A percentile compares a stretch with the other conserved stretches of the same genome.
phyloP scores from a whole-genome alignment of 2,888 invertebrate species.

The Drosophila histrio region DNA sequence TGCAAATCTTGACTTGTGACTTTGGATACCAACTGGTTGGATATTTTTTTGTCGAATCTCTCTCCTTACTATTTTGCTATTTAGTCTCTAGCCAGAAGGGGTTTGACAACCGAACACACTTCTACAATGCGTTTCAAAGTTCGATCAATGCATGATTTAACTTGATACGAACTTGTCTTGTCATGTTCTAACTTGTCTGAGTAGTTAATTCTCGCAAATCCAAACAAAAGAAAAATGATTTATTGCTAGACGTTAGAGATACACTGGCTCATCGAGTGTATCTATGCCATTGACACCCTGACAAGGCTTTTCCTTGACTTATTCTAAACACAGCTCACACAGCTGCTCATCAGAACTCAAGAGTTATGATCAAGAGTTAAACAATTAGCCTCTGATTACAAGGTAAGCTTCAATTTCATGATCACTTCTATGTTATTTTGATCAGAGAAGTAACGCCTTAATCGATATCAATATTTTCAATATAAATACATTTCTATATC shows the following conservation, averaged over 20 bases:
- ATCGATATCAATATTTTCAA: no score
- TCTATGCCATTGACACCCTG: constrained; percentile 38
- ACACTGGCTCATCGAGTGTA: not conserved
- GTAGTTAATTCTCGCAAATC: not conserved
- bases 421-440: not conserved
- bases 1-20: constrained; percentile 56
- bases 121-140: constrained; percentile 3
- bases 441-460: not conserved
- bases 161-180: constrained; percentile 2
- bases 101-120: not conserved
- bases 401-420: constrained; percentile 1
- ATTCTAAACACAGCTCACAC: not conserved
- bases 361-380: constrained; percentile 9
- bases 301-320: constrained; percentile 24
- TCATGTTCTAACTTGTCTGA: not conserved
- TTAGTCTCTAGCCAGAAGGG: constrained; percentile 1
- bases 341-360: constrained; percentile 7
- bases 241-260: not conserved
- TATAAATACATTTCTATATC: no score
- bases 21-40: constrained; percentile 46
- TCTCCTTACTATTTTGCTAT: constrained; percentile 3
- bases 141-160: constrained; percentile 9
- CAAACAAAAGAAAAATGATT: constrained; percentile 12
- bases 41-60: not conserved
- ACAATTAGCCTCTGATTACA: constrained; percentile 12